phyloP scores from a whole-genome alignment of 2,888 invertebrate species.

The Chaitophorus viminalis region DNA sequence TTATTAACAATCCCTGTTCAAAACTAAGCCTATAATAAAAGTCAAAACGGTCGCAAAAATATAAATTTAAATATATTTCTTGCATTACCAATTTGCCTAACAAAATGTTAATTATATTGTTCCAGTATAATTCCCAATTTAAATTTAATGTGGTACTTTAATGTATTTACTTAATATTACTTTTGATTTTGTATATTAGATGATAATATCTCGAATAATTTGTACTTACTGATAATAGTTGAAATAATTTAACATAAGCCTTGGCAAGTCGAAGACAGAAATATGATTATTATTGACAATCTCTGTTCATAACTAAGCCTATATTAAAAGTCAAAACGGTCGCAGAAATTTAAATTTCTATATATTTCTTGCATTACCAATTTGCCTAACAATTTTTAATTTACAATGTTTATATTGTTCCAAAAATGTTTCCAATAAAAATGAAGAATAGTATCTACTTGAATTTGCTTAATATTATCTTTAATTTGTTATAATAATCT shows the following conservation, averaged over 20 bases:
- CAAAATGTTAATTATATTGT: too few relatives aligned
- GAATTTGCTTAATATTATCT: not conserved
- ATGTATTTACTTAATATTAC: too few relatives aligned
- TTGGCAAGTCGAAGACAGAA: constrained; percentile 12
- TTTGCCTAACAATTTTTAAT: constrained; percentile 7
- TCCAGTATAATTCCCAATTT: too few relatives aligned
- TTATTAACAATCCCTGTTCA: not conserved
- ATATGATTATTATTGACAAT: not conserved
- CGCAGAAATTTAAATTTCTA: not conserved
- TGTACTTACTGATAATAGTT: too few relatives aligned
- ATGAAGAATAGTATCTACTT: not conserved
- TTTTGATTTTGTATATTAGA: too few relatives aligned
- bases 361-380: constrained; percentile 23
- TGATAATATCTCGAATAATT: too few relatives aligned
- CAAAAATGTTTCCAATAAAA: too few relatives aligned
- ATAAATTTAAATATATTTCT: not conserved
- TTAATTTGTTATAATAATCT: not conserved
- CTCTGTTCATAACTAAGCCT: constrained; percentile 22
- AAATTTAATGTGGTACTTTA: not conserved
- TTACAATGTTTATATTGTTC: too few relatives aligned
- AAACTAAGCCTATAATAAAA: constrained; percentile 10
- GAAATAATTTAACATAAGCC: too few relatives aligned
- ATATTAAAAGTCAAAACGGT: constrained; percentile 7
- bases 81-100: constrained; percentile 33
- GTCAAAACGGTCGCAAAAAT: constrained; percentile 12